These are phyloP conservation scores for Epizoanthus ramosus DNA, from an alignment of 92 coral and sea anemone species.

Conservation along the genomic window DNA sequence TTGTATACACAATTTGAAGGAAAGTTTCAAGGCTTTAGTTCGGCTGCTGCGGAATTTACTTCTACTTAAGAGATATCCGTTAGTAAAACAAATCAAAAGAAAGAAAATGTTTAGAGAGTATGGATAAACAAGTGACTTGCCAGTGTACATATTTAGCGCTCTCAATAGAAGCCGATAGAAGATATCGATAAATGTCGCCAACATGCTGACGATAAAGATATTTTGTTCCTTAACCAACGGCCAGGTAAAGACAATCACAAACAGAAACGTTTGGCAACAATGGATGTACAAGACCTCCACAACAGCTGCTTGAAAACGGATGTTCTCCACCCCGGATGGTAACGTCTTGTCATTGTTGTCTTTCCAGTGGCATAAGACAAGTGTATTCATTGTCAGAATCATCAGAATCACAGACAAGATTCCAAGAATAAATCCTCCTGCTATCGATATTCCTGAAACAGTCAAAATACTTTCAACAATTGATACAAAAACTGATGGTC, in stretches of 20 bases:
- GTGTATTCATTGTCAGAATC: too few relatives aligned
- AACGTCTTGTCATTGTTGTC: background rate
- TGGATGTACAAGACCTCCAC: background rate
- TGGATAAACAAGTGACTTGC: constrained; percentile 14
- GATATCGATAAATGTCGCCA: constrained; percentile 29
- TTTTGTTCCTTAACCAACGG: constrained; percentile 24
- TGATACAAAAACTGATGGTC: background rate
- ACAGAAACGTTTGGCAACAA: constrained; percentile 34
- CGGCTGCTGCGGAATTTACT: background rate
- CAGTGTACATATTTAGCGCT: background rate
- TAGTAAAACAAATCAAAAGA: background rate
- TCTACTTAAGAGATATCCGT: background rate
- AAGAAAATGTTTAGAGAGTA: constrained; percentile 35
- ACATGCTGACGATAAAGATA: constrained; percentile 1
- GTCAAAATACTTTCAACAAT: background rate
- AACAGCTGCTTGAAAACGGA: background rate
- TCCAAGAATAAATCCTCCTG: background rate
- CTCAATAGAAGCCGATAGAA: constrained; percentile 35
- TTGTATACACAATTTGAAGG: constrained; percentile 31
- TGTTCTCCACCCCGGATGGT: background rate
- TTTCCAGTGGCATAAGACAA: background rate
- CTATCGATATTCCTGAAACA: background rate
- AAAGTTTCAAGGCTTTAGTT: background rate
- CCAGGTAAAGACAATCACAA: constrained; percentile 40
- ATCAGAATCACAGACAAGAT: background rate